These are phyloP conservation scores for Herpetotheres cachinnans DNA, from an alignment of 2,113 vertebrate species.

Conservation along the genomic window DNA sequence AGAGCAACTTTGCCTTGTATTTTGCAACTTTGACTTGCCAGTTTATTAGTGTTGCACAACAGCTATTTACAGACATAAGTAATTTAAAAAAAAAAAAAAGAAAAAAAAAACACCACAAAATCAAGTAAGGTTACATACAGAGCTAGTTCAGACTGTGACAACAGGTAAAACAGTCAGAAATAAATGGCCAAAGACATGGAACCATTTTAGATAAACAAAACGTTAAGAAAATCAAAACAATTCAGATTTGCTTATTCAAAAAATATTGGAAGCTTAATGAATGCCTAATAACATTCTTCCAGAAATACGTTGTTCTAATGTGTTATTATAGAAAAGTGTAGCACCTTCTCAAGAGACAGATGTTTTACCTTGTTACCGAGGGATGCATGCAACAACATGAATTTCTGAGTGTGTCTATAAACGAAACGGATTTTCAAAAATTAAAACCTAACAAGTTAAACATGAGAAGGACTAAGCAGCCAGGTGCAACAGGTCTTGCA, in stretches of 20 bases:
- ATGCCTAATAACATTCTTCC: not conserved
- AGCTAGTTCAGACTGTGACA: not conserved
- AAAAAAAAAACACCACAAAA: not conserved
- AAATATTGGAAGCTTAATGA: not conserved
- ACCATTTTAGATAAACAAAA: not conserved
- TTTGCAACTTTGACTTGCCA: constrained; percentile 17
- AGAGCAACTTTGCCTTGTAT: not conserved
- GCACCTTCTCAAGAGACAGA: not conserved
- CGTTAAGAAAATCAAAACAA: not conserved
- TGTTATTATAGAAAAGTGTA: not conserved
- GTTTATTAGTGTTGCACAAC: not conserved
- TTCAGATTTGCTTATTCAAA: not conserved
- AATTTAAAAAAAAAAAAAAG: not conserved
- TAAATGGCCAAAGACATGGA: not conserved
- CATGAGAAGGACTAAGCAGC: not conserved
- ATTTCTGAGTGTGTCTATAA: not conserved
- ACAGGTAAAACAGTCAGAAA: not conserved
- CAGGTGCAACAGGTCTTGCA: not conserved
- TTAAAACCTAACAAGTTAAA: not conserved
- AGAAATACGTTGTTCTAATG: not conserved
- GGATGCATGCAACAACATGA: not conserved
- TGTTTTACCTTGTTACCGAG: not conserved
- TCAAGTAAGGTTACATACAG: not conserved
- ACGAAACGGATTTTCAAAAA: not conserved
- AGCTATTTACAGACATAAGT: not conserved